Conservation (phyloP, 2,888 invertebrate species). For the Periphyllus acericola region DNA sequence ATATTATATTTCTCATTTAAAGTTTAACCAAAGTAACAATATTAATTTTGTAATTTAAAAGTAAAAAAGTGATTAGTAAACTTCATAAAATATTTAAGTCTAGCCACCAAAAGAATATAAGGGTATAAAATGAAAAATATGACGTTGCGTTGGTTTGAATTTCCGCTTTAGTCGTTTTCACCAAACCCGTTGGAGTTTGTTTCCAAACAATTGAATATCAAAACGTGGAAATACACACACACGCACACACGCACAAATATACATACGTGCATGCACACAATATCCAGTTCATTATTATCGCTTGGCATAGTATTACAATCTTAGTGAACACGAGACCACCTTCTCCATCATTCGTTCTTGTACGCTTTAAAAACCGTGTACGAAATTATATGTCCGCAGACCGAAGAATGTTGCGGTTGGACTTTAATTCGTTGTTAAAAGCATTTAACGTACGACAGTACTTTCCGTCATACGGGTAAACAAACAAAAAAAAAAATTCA, state of each 20-base stretch:
- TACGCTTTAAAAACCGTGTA: background rate
- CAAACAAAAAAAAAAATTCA: background rate
- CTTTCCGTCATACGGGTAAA: background rate
- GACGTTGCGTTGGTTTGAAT: background rate
- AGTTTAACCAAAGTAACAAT: background rate
- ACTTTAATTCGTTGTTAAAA: background rate
- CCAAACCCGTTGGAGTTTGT: background rate
- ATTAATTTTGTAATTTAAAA: background rate
- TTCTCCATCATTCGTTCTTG: background rate
- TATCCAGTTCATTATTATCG: too few relatives aligned
- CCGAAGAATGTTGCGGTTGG: background rate
- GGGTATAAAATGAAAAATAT: background rate
- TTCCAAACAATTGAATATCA: conserved; percentile 28
- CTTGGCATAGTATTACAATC: too few relatives aligned
- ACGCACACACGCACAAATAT: background rate
- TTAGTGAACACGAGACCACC: background rate
- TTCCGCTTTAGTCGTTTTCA: background rate
- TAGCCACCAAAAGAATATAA: background rate
- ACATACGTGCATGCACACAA: background rate
- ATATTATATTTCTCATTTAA: background rate
- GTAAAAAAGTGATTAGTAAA: background rate
- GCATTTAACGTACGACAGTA: background rate
- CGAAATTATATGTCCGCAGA: background rate
- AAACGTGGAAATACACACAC: background rate
- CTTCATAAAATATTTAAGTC: background rate